These are phyloP conservation scores for Crotalus viridis DNA, from an alignment of 2,113 vertebrate species.

Conservation along the genomic window DNA sequence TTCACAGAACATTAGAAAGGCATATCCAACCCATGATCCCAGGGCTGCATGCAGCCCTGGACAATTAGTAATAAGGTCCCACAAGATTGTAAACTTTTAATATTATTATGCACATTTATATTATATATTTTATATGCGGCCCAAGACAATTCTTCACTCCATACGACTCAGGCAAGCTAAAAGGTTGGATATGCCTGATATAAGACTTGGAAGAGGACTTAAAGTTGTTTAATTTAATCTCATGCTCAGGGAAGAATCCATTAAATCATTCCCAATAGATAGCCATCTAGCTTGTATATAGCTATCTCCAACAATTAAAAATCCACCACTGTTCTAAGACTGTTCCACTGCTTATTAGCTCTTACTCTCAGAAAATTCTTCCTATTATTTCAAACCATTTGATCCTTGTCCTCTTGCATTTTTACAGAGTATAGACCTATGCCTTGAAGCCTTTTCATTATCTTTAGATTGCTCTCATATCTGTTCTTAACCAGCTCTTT, in stretches of 20 bases:
- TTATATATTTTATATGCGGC: not conserved
- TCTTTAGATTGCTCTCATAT: not conserved
- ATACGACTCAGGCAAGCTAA: not conserved
- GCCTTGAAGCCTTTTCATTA: not conserved
- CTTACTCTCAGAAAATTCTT: not conserved
- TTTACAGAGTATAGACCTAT: not conserved
- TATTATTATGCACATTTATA: not conserved
- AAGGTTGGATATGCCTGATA: not conserved
- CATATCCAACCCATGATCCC: not conserved
- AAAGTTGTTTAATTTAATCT: not conserved
- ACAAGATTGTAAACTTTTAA: not conserved
- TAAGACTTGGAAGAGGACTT: not conserved
- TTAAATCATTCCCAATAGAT: not conserved
- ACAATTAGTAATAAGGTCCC: not conserved
- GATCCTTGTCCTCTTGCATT: not conserved
- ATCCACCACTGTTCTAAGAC: not conserved
- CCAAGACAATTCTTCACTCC: not conserved
- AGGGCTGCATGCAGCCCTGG: not conserved
- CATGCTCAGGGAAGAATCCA: not conserved
- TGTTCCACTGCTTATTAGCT: not conserved
- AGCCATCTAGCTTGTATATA: not conserved
- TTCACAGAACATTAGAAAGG: not conserved
- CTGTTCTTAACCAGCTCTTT: not conserved
- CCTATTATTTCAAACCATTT: not conserved
- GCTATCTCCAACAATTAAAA: not conserved